Conservation (phyloP, 2,113 vertebrate species). For the Hypanus sabinus region DNA sequence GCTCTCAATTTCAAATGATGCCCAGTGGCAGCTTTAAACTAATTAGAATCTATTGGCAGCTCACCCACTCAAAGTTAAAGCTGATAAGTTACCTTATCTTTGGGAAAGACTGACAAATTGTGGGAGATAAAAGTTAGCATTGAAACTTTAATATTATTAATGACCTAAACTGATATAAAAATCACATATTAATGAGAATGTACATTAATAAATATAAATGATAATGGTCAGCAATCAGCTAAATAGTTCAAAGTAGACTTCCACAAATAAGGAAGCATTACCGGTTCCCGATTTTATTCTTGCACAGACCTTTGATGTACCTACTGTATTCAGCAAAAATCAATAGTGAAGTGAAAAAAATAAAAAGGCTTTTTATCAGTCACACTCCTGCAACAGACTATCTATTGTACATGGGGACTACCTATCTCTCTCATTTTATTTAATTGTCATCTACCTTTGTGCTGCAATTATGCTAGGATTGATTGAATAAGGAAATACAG, state of each 20-base stretch:
- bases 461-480: background rate
- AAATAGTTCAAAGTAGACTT: background rate
- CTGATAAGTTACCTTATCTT: background rate
- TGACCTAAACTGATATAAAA: background rate
- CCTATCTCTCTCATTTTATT: background rate
- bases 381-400: background rate
- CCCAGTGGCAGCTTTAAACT: too few relatives aligned
- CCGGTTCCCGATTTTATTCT: background rate
- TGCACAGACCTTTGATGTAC: background rate
- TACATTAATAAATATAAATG: background rate
- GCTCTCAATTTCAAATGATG: too few relatives aligned
- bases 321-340: background rate
- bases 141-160: background rate
- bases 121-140: background rate
- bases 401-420: background rate
- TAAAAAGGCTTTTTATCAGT: background rate
- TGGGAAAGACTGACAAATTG: background rate
- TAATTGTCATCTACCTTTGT: background rate
- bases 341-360: background rate
- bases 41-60: background rate
- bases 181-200: background rate
- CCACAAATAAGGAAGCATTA: background rate
- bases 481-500: background rate
- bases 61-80: background rate
- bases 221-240: background rate